Conservation (phyloP, 2,113 vertebrate species). For the Actenoides lindsayi region DNA sequence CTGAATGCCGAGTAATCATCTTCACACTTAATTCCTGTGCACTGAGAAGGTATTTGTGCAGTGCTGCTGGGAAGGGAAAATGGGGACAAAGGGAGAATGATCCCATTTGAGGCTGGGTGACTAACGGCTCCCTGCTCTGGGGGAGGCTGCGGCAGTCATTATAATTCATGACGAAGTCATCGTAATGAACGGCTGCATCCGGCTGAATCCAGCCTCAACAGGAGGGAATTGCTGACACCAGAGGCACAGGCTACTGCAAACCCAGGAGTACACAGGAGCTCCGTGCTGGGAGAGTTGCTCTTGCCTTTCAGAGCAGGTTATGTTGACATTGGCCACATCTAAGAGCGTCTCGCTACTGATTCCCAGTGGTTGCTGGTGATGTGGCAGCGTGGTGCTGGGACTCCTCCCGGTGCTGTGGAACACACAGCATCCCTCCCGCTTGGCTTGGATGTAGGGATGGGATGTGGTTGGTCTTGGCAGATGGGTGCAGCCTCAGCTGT, state of each 20-base stretch:
- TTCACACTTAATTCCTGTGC: background rate
- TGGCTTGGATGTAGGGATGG: accelerated
- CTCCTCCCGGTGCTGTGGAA: too few species aligned
- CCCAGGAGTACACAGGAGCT: background rate
- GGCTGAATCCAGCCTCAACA: background rate
- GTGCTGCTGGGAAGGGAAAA: background rate
- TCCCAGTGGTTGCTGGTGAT: accelerated
- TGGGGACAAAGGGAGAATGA: background rate
- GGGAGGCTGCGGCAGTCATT: background rate
- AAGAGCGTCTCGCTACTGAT: background rate
- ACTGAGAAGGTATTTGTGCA: accelerated
- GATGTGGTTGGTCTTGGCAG: accelerated
- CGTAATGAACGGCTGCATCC: background rate
- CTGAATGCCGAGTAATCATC: accelerated
- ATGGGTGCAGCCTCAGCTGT: background rate
- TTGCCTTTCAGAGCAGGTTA: background rate
- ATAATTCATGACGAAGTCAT: background rate
- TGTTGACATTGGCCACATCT: accelerated
- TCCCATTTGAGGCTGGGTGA: background rate
- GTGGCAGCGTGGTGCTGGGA: too few species aligned
- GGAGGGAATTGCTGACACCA: background rate
- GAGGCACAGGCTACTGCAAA: background rate
- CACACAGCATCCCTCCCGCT: background rate
- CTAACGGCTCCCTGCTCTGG: background rate
- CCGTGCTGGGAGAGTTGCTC: background rate